These are phyloP conservation scores for Cryptocephalus primarius DNA, from an alignment of 2,888 invertebrate genomes.

Conservation along the genomic window DNA sequence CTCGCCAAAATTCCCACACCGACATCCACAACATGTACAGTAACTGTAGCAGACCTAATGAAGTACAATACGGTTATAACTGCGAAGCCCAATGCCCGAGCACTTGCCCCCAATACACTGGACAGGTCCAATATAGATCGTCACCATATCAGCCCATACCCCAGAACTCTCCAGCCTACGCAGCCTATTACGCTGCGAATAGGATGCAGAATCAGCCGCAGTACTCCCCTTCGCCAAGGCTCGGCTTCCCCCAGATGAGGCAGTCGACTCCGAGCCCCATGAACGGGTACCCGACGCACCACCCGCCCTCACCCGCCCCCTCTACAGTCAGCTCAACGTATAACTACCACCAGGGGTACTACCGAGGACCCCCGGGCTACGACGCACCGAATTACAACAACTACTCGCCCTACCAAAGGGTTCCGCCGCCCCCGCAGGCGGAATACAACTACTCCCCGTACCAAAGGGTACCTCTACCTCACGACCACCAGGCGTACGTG, in stretches of 20 bases:
- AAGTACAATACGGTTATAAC: conserved; percentile 6
- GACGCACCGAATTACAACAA: conserved; percentile 8
- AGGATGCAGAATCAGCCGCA: conserved; percentile 6
- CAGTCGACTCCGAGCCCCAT: conserved; percentile 20
- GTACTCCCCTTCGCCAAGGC: conserved; percentile 10
- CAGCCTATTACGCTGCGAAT: background rate
- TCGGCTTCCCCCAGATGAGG: conserved; percentile 14
- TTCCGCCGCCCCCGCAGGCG: background rate
- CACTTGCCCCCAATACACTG: conserved; percentile 5
- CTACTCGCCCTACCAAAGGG: background rate
- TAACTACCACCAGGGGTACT: conserved; percentile 17
- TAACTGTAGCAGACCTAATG: conserved; percentile 4
- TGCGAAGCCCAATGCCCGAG: conserved; percentile 8
- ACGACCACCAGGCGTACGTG: conserved; percentile 7
- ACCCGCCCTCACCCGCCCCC: conserved; percentile 30
- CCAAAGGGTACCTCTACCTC: conserved; percentile 22
- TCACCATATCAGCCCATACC: conserved; percentile 29
- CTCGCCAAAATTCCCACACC: conserved; percentile 3
- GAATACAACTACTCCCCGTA: conserved; percentile 14
- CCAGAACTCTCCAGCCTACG: conserved; percentile 15
- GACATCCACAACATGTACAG: conserved; percentile 4
- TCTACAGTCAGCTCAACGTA: conserved; percentile 21
- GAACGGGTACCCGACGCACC: conserved; percentile 20
- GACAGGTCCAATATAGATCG: conserved; percentile 16
- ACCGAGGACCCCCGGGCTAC: conserved; percentile 8